These are phyloP conservation scores for Budorcas taxicolor DNA, from an alignment of 2,113 vertebrate species.

Conservation along the genomic window DNA sequence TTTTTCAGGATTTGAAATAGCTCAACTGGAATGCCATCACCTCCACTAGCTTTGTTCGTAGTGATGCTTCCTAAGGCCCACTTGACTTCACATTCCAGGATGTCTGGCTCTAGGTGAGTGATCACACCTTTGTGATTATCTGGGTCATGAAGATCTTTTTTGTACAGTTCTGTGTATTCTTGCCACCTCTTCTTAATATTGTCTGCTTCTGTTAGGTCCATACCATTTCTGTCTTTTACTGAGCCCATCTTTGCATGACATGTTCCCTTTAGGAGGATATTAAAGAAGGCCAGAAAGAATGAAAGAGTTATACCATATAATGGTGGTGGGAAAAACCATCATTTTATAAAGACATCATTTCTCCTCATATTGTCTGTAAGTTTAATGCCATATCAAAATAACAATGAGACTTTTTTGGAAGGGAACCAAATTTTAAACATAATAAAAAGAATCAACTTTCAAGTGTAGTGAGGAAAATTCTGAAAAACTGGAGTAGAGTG, in stretches of 20 bases:
- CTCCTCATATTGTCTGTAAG: not conserved
- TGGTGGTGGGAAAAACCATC: not conserved
- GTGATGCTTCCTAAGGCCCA: not conserved
- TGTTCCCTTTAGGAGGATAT: not conserved
- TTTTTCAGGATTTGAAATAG: not conserved
- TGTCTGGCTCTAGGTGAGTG: not conserved
- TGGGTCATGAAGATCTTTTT: not conserved
- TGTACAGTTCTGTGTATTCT: not conserved
- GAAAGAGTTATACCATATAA: not conserved
- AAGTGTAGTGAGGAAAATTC: not conserved
- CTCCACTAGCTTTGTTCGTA: not conserved
- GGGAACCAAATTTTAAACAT: not conserved
- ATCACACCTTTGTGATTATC: not conserved
- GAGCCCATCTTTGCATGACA: not conserved
- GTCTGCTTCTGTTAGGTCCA: not conserved
- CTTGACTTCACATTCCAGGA: not conserved
- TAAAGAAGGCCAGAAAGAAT: not conserved
- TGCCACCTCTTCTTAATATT: not conserved
- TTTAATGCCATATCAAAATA: not conserved
- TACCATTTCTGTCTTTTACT: not conserved
- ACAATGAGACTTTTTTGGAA: not conserved
- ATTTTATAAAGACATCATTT: not conserved
- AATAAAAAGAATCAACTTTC: slow-evolving; percentile 4
- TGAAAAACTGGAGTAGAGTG: not conserved
- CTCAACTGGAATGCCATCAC: not conserved